A percentile compares a stretch with the other conserved stretches of the same genome.
phyloP scores from a whole-genome alignment of 2,888 invertebrate genomes.

The Ophion obscuratus region DNA sequence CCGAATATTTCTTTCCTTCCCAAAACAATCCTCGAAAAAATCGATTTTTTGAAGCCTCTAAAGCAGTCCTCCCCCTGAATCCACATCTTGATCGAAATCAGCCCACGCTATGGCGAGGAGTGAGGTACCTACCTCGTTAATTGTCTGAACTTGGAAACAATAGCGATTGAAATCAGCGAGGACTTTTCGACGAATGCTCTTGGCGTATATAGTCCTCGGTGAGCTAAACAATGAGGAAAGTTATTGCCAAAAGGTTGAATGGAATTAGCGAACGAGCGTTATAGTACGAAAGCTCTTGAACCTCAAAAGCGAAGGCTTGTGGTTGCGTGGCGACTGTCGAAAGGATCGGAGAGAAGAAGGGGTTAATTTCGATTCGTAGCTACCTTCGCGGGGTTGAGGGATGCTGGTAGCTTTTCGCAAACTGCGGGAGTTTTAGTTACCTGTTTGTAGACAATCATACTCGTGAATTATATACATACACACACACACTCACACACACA shows the following conservation, averaged over 20 bases:
- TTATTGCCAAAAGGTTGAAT: constrained; percentile 38
- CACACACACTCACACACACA: no score
- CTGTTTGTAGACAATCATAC: constrained; percentile 27
- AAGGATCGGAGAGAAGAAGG: constrained; percentile 6
- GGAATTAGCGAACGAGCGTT: constrained; percentile 42
- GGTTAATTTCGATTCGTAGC: constrained; percentile 55
- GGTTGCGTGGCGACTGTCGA: constrained; percentile 4
- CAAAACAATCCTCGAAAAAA: no score
- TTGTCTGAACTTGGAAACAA: constrained; percentile 8
- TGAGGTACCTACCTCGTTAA: constrained; percentile 11
- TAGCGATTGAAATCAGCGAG: constrained; percentile 30
- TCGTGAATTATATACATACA: background rate
- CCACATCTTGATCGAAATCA: constrained; percentile 11
- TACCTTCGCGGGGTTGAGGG: background rate
- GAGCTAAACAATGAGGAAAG: constrained; percentile 43
- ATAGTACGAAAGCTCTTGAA: constrained; percentile 43
- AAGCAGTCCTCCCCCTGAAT: no score
- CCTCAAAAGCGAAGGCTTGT: constrained; percentile 13
- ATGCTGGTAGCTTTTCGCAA: constrained; percentile 33
- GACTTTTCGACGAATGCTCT: constrained; percentile 26
- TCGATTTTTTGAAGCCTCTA: no score
- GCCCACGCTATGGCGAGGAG: background rate
- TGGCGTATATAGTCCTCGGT: constrained; percentile 13
- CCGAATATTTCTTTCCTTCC: no score
- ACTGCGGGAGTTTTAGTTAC: constrained; percentile 20